phyloP scores from a whole-genome alignment of 1,140 invertebrate species.

The Platorchestia sp. region DNA sequence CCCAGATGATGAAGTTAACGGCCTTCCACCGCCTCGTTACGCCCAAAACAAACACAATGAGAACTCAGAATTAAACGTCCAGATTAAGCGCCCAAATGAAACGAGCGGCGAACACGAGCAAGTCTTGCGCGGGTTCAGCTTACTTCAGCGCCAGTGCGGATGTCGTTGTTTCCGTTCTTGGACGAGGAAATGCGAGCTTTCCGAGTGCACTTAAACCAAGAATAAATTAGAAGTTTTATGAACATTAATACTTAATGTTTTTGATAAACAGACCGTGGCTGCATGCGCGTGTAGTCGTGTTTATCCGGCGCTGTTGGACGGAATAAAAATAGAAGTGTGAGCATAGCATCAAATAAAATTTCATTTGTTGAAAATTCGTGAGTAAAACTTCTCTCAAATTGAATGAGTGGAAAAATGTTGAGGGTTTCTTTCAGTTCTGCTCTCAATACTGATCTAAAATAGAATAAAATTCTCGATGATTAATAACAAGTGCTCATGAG shows the following conservation, averaged over 20 bases:
- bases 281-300: neutral
- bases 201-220: neutral
- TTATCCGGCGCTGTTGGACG: neutral
- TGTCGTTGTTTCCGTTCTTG: neutral
- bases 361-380: too few relatives aligned
- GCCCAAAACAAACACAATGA: conserved; percentile 53
- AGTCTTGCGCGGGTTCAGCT: neutral
- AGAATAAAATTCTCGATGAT: too few relatives aligned
- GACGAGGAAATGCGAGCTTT: neutral
- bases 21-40: conserved; percentile 23
- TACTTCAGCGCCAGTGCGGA: neutral
- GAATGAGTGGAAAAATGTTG: too few relatives aligned
- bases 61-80: conserved; percentile 49
- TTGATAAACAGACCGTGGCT: neutral
- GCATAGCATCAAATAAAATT: too few relatives aligned
- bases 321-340: neutral
- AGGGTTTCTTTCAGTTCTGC: too few relatives aligned
- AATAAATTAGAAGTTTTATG: neutral
- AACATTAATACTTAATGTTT: neutral
- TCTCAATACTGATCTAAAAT: too few relatives aligned
- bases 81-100: conserved; percentile 40
- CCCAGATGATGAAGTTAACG: conserved; percentile 44
- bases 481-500: too few relatives aligned
- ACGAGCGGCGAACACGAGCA: neutral
- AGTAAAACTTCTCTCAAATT: too few relatives aligned